phyloP scores from a whole-genome alignment of 2,888 invertebrate species.

The Drosophila helvetica region DNA sequence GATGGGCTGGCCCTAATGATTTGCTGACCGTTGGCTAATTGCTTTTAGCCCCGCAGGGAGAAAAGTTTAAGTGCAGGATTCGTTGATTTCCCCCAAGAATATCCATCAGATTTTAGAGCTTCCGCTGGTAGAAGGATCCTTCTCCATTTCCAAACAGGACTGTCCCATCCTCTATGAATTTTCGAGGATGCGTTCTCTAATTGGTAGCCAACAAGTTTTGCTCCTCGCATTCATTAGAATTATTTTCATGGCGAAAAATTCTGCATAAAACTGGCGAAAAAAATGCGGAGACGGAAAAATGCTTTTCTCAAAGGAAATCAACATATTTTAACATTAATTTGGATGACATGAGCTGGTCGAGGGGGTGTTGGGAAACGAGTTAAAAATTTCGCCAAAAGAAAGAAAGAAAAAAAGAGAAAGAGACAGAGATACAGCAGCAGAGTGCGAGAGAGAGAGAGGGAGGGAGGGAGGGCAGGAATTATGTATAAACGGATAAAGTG shows the following conservation, averaged over 20 bases:
- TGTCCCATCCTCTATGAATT: too few species aligned
- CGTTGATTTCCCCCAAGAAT: too few species aligned
- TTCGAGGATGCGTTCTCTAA: too few species aligned
- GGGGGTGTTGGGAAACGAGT: conserved; percentile 49
- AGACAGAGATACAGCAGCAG: not conserved
- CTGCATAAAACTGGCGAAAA: not conserved
- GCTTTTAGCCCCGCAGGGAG: not conserved
- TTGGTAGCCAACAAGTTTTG: conserved; percentile 7
- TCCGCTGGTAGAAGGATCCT: too few species aligned
- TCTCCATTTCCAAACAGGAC: too few species aligned
- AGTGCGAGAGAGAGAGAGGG: not conserved
- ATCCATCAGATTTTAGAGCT: too few species aligned
- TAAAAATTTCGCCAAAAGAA: conserved; percentile 50
- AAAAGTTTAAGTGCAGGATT: not conserved
- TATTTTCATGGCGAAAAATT: conserved; percentile 10
- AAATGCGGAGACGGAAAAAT: not conserved
- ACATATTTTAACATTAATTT: conserved; percentile 74
- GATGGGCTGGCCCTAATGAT: not conserved
- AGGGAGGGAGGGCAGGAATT: conserved; percentile 29
- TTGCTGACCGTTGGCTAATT: not conserved
- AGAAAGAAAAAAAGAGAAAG: conserved; percentile 1
- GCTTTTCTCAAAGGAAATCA: conserved; percentile 66
- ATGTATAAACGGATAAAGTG: conserved; percentile 51
- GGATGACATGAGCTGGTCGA: conserved; percentile 35
- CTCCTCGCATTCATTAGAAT: conserved; percentile 50